A percentile compares a stretch with the other conserved stretches of the same genome.
Conservation (phyloP, 2,113 vertebrate genomes). For the Eulemur macaco region DNA sequence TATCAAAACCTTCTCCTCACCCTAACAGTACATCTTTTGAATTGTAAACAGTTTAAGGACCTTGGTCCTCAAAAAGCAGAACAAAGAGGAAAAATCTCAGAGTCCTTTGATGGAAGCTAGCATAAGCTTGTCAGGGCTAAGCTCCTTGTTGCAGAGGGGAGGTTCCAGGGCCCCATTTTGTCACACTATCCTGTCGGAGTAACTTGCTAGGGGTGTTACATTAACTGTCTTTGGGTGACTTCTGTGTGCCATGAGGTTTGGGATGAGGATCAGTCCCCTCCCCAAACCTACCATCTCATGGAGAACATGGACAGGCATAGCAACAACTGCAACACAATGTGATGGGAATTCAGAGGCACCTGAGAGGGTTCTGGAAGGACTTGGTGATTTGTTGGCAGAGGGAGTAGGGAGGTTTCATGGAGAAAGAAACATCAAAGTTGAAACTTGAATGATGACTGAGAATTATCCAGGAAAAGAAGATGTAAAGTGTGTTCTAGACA, state of each 20-base stretch:
- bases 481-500: neutral
- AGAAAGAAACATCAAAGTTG: neutral
- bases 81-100: neutral
- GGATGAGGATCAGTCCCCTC: neutral
- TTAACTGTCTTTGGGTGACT: neutral
- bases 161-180: neutral
- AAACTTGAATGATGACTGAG: neutral
- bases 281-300: neutral
- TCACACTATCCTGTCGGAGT: neutral
- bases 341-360: neutral
- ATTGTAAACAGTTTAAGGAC: neutral
- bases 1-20: neutral
- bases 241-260: neutral
- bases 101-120: neutral
- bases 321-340: too few relatives aligned
- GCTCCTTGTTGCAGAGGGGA: neutral
- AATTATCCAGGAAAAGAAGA: neutral
- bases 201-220: neutral
- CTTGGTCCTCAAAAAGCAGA: neutral
- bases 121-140: neutral
- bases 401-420: neutral
- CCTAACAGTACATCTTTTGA: neutral
- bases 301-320: neutral
- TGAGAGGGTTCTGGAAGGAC: neutral
- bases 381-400: neutral